These are phyloP conservation scores for Parasteatoda lunata DNA, from an alignment of 2,888 invertebrate species.

Conservation along the genomic window DNA sequence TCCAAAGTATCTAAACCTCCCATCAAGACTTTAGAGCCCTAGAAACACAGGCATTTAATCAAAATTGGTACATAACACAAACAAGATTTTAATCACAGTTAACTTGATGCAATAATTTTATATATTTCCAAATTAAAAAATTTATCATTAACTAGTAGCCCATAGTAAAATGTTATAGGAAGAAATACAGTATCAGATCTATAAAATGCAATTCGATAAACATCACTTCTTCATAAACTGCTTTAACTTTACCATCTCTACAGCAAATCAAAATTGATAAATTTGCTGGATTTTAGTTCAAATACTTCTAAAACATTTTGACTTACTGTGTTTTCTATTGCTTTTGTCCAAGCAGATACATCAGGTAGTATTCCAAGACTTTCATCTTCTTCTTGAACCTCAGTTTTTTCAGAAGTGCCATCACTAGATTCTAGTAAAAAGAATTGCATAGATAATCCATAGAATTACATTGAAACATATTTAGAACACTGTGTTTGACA, in stretches of 20 bases:
- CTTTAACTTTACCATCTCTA: too few species aligned
- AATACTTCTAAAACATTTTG: conserved; percentile 12
- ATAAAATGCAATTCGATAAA: too few species aligned
- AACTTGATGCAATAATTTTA: not conserved
- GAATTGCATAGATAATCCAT: not conserved
- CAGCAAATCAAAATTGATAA: too few species aligned
- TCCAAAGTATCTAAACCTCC: conserved; percentile 91
- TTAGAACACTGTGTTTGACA: too few species aligned
- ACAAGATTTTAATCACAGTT: not conserved
- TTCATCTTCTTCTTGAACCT: conserved; percentile 3
- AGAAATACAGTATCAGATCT: too few species aligned
- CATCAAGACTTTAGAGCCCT: conserved; percentile 79
- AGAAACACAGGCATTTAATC: too few species aligned
- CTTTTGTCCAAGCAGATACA: conserved; percentile 77
- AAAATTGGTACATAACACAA: conserved; percentile 8
- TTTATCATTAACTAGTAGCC: too few species aligned
- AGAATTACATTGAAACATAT: too few species aligned
- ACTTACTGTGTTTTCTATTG: conserved; percentile 80
- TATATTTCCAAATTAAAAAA: too few species aligned
- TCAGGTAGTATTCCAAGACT: conserved; percentile 78
- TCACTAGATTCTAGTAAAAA: not conserved
- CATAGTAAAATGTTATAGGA: too few species aligned
- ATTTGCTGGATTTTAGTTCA: not conserved
- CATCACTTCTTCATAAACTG: too few species aligned
- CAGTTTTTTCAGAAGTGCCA: not conserved